Percentiles rank a stretch among this genome's conserved stretches.
These are phyloP conservation scores for Pocota personata DNA, from an alignment of 2,888 invertebrate species.

Conservation along the genomic window DNA sequence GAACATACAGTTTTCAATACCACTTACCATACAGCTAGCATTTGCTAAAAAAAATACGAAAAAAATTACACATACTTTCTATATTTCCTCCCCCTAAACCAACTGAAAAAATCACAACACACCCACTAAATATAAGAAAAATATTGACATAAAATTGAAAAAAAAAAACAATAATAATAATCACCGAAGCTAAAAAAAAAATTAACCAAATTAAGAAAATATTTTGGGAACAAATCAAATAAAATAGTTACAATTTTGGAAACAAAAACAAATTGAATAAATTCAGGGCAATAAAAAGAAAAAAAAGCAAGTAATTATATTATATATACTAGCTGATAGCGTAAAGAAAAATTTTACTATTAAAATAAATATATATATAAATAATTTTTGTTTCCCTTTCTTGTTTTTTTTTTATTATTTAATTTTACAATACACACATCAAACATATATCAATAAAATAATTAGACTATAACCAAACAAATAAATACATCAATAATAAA, in stretches of 20 bases:
- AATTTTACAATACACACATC: conserved; percentile 45
- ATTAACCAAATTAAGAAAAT: conserved; percentile 3
- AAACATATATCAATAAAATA: conserved; percentile 49
- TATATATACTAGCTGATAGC: conserved; percentile 25
- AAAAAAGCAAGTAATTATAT: conserved; percentile 2
- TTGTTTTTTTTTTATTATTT: background rate
- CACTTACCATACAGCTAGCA: conserved; percentile 83
- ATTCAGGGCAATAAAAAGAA: conserved; percentile 51
- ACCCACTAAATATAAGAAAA: conserved; percentile 30
- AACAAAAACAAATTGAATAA: conserved; percentile 37
- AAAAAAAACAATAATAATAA: conserved; percentile 12
- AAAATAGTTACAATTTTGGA: conserved; percentile 39
- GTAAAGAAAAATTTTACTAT: conserved; percentile 23
- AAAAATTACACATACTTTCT: conserved; percentile 61
- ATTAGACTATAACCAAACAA: conserved; percentile 20
- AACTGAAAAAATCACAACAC: conserved; percentile 36
- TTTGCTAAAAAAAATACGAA: conserved; percentile 76
- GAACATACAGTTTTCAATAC: conserved; percentile 83
- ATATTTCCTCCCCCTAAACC: conserved; percentile 28
- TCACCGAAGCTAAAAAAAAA: conserved; percentile 22
- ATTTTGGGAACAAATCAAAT: conserved; percentile 54
- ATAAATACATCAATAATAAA: conserved; percentile 2
- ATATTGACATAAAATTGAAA: background rate
- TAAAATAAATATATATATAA: conserved; percentile 10
- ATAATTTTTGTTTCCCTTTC: conserved; percentile 13